These are phyloP conservation scores for Puma concolor DNA, from an alignment of 2,113 vertebrate genomes.

Conservation along the genomic window DNA sequence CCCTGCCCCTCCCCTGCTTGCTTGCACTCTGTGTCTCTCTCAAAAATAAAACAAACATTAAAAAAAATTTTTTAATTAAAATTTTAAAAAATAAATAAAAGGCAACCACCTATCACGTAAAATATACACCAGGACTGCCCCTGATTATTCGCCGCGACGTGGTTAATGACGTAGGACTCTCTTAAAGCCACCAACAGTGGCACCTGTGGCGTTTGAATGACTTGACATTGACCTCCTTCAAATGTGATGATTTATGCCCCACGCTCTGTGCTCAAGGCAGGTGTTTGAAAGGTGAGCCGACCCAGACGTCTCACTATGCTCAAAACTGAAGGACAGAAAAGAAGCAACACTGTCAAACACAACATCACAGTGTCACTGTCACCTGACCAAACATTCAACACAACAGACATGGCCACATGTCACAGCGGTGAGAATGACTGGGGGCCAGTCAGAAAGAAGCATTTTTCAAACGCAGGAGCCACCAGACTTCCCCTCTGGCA, in stretches of 20 bases:
- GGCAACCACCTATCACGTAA: background rate
- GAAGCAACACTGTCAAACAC: background rate
- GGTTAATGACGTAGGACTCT: accelerated
- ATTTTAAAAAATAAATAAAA: background rate
- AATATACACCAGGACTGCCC: accelerated
- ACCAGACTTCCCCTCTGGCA: background rate
- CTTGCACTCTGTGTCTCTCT: too few relatives aligned
- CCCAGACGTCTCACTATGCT: background rate
- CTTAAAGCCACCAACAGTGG: background rate
- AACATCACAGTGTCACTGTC: too few relatives aligned
- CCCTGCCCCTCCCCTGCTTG: too few relatives aligned
- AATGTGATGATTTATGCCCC: background rate
- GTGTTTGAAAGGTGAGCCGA: background rate
- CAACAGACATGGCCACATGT: accelerated
- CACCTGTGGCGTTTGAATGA: background rate
- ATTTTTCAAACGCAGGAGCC: background rate
- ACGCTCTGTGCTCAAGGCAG: background rate
- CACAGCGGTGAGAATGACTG: accelerated
- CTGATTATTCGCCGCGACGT: accelerated
- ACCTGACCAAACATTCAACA: accelerated
- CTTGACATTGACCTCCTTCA: background rate
- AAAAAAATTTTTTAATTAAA: too few relatives aligned
- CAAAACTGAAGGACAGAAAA: background rate
- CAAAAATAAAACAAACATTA: too few relatives aligned
- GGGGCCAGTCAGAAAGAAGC: background rate